A percentile compares a stretch with the other conserved stretches of the same genome.
Evolutionary conservation across 1,140 invertebrate genomes (phyloP).

Genomic region (Sitobion miscanthi): DNA sequence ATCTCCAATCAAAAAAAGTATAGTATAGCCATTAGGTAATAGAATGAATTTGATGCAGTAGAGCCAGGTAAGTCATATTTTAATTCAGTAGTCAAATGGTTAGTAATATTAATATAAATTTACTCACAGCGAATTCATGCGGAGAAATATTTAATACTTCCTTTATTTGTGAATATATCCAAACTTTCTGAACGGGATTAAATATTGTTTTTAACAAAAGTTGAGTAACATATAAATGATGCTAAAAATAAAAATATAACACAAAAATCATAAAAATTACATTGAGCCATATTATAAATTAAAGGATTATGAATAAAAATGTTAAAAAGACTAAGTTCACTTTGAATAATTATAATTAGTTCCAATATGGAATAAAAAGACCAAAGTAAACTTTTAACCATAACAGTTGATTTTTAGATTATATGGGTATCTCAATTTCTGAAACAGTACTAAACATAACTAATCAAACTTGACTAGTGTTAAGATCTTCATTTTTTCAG

Average conservation of each 20-base stretch:
- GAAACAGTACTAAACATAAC: too few species aligned
- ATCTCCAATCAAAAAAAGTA: neutral
- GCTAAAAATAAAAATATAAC: neutral
- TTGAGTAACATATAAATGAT: neutral
- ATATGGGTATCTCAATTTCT: too few species aligned
- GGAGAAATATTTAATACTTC: neutral
- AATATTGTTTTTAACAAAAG: neutral
- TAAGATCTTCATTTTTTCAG: too few species aligned
- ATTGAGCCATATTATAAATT: neutral
- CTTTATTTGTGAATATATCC: constrained; percentile 5
- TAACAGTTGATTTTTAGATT: too few species aligned
- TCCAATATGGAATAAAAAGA: too few species aligned
- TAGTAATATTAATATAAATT: neutral
- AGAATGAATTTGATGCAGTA: too few species aligned
- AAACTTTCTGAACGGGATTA: neutral
- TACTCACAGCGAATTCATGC: neutral
- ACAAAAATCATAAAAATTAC: neutral
- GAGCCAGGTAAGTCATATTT: neutral
- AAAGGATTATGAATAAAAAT: too few species aligned
- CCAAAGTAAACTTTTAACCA: too few species aligned
- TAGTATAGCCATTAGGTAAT: neutral
- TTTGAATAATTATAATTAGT: too few species aligned
- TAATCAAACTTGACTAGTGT: too few species aligned
- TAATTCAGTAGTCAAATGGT: neutral
- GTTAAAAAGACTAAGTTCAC: too few species aligned